Base-by-base conservation (phyloP, 2,888 invertebrate genomes). In the Patella pellucida region DNA sequence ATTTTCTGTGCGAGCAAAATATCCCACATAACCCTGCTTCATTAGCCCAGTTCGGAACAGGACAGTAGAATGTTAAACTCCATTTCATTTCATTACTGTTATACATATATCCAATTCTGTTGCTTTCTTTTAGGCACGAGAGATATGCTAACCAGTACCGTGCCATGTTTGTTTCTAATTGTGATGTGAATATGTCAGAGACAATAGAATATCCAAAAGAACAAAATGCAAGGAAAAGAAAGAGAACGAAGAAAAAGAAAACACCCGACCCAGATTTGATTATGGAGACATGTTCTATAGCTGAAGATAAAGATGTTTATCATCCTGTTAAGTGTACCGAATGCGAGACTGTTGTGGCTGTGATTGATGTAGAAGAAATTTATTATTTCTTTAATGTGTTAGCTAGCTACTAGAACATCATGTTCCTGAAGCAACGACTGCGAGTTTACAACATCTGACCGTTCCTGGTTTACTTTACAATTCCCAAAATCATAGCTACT, bases 101-200 rank as follows among this genome's bases (percentile, higher is more conserved):
- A n/a, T n/a, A n/a, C n/a, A n/a, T 41, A 7, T 41, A 41, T 41
- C 41, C 7, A 41, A 41, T 41, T 41, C 41, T 23, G 69, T 78
- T 73, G 73, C 73, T 73, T 74, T 71, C 72, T 67, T 86, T 41
- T 87, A 92, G 92, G 78, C 93, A 93, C 86, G 92, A 91, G 62
- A 82, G 90, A 1, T 93, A 93, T 85, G 89, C 90, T 74, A 91
- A 92, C 76, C 93, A 93, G 83, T 93, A 93, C 86, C 88, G 93
- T 80, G 93, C 93, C 15, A 93, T 93, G 93, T 93, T 93, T 89
- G 93, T 93, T 2, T 90, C 90, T 83, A 93, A 93, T 86, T 93
- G 93, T 86, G 84, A 76, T n/a, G 89, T 93, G 3, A 91, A 92
- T 76, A 82, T 73, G 31, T 82, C 84, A 15, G 89, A 90, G 78